Evolutionary conservation across 53 echinoderm and acorn worm species (phyloP), one percentile per base, ranked within the genome.

Genomic region (Temnopleurus reevesii): DNA sequence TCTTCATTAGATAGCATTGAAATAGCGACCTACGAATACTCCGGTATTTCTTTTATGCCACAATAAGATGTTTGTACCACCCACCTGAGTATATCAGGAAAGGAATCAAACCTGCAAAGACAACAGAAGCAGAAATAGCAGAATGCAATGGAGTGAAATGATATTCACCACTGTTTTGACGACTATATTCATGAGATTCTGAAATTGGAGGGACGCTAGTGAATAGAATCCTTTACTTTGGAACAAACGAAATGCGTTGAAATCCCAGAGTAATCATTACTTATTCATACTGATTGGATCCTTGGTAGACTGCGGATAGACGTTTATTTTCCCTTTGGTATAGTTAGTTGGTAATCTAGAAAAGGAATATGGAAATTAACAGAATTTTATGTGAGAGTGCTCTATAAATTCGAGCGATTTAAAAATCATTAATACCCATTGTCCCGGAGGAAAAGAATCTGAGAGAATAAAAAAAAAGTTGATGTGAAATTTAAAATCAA

Each of bases 211-310:
- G 10, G 49, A 49, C 1, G 49, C 10, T 12, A 49, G 49, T 49
- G 49, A 49, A 1, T 12, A 49, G 49, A 49, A 9, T 49, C 10
- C 49, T 12, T 15, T 12, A 49, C 49, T 49, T 15, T 49, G 49
- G 15, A 12, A 1, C 0, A 1, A 49, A 49, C 9, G 9, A 15
- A 49, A 49, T 49, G 49, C 49, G 1, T 49, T 15, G 10, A 15
- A 15, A 18, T 38, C 41, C 71, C 71, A 1, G 15, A 38, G 71
- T 41, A 19, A 34, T 41, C 8, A 71, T 71, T 71, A 41, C 23
- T 71, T 71, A 71, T 71, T 71, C 71, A 71, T 71, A 71, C 41
- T 71, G 71, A 71, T 71, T 71, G 21, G 71, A 71, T 71, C 19
- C 41, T 41, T 38, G 71, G 41, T 71, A 36, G 71, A 71, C 71